Percentiles rank a stretch among this genome's conserved stretches.
phyloP scores from a whole-genome alignment of 2,888 invertebrate genomes.

The Cristatella mucedo region DNA sequence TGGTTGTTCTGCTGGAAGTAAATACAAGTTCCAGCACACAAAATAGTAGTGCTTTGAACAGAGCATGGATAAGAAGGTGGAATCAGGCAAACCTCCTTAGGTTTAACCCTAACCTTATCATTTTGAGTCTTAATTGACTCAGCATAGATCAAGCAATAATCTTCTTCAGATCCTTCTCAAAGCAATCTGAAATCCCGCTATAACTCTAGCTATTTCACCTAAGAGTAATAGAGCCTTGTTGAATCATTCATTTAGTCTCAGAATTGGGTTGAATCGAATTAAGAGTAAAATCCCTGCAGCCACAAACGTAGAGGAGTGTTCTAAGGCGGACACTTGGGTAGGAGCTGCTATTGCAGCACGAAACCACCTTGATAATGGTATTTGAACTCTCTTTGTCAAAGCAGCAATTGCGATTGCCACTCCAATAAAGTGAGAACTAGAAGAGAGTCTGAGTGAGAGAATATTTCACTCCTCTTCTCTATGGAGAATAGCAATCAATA shows the following conservation, averaged over 20 bases:
- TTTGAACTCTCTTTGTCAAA: constrained; percentile 62
- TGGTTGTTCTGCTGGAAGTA: constrained; percentile 49
- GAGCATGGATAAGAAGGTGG: constrained; percentile 56
- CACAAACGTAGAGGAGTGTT: constrained; percentile 62
- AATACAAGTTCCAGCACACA: constrained; percentile 55
- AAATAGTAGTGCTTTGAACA: constrained; percentile 60
- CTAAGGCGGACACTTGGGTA: constrained; percentile 58
- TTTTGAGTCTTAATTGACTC: constrained; percentile 58
- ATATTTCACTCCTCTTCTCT: too few species aligned
- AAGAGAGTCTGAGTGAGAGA: too few species aligned
- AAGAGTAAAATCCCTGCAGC: constrained; percentile 59
- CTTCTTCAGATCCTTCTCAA: constrained; percentile 51
- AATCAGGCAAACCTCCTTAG: constrained; percentile 49
- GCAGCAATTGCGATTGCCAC: constrained; percentile 41
- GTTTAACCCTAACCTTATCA: constrained; percentile 48
- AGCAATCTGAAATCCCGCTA: constrained; percentile 34
- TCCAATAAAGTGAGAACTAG: constrained; percentile 41
- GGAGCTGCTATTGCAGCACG: constrained; percentile 62
- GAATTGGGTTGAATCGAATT: constrained; percentile 50
- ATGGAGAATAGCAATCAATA: constrained; percentile 43
- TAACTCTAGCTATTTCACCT: constrained; percentile 27
- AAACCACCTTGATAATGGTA: constrained; percentile 61
- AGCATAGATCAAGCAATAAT: constrained; percentile 62
- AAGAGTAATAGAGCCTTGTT: constrained; percentile 45
- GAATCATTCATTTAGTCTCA: constrained; percentile 36